Percentiles rank a stretch among this genome's conserved stretches.
These are phyloP conservation scores for Sebastes flavidus DNA, from an alignment of 2,797 vertebrate species.

Conservation along the genomic window DNA sequence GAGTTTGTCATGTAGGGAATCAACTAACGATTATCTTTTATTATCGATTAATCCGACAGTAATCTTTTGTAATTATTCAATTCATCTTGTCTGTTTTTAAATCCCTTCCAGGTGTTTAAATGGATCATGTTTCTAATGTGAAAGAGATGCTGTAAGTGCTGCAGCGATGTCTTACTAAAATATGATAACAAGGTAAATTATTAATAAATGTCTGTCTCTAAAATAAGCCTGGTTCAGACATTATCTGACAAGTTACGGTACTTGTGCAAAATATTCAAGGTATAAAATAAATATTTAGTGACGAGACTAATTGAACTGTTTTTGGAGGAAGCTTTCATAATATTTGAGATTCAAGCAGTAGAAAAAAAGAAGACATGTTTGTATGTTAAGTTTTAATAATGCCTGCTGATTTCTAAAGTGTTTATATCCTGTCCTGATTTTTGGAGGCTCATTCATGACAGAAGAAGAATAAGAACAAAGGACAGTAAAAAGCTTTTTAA, in stretches of 20 bases:
- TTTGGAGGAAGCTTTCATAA: neutral
- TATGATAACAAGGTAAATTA: too few species aligned
- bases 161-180: too few species aligned
- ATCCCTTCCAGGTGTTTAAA: too few species aligned
- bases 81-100: too few species aligned
- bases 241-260: neutral
- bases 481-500: constrained; percentile 45
- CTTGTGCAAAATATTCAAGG: neutral
- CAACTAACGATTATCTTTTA: too few species aligned
- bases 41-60: too few species aligned
- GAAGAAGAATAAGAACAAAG: neutral
- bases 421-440: neutral
- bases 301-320: neutral
- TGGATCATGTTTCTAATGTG: too few species aligned
- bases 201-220: too few species aligned
- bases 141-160: too few species aligned
- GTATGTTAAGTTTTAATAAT: neutral
- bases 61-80: too few species aligned
- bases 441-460: neutral
- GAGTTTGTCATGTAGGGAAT: too few species aligned
- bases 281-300: neutral
- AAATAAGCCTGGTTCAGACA: neutral
- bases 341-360: neutral
- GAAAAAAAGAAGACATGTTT: neutral
- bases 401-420: neutral